A percentile compares a stretch with the other conserved stretches of the same genome.
Evolutionary conservation across 2,113 vertebrate genomes (phyloP).

Genomic region (Gallinago paraguaiae): DNA sequence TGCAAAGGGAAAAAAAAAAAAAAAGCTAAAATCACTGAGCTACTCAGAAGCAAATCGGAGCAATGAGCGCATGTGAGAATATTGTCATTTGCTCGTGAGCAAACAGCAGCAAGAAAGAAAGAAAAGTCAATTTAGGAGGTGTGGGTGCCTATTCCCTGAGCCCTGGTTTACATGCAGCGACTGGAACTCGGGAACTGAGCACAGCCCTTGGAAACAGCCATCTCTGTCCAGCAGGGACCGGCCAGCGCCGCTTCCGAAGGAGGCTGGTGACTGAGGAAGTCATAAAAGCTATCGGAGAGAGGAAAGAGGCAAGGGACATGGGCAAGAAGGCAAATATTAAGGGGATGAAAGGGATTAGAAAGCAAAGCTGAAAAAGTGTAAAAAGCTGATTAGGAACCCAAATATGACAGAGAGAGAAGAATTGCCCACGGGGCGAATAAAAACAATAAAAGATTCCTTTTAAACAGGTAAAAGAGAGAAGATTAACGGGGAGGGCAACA

Average conservation of each 20-base stretch:
- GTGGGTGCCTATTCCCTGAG: background rate
- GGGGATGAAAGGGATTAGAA: slow-evolving; percentile 55
- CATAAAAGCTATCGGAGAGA: slow-evolving; percentile 25
- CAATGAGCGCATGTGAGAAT: slow-evolving; percentile 13
- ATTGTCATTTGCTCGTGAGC: slow-evolving; percentile 13
- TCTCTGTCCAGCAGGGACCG: slow-evolving; percentile 14
- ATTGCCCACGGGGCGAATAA: slow-evolving; percentile 15
- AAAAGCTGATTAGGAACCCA: slow-evolving; percentile 61
- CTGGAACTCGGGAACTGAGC: slow-evolving; percentile 46
- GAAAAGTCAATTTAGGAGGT: slow-evolving; percentile 36
- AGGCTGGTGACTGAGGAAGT: slow-evolving; percentile 41
- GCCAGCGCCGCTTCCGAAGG: background rate
- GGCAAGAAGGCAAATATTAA: slow-evolving; percentile 51
- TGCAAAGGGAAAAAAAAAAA: background rate
- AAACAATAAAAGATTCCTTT: slow-evolving; percentile 41
- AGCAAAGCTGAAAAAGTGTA: slow-evolving; percentile 53
- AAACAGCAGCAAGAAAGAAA: slow-evolving; percentile 43
- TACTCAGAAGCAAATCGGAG: background rate
- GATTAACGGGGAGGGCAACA: background rate
- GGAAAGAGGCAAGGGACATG: slow-evolving; percentile 3
- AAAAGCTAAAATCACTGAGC: background rate
- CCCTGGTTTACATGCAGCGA: background rate
- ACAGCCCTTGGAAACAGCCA: slow-evolving; percentile 30
- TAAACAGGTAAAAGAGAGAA: background rate
- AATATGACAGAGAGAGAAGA: slow-evolving; percentile 37